Evolutionary conservation across 1,140 invertebrate species (phyloP), one percentile per base, ranked within the genome.

Genomic region (Scaptomyza pallida): DNA sequence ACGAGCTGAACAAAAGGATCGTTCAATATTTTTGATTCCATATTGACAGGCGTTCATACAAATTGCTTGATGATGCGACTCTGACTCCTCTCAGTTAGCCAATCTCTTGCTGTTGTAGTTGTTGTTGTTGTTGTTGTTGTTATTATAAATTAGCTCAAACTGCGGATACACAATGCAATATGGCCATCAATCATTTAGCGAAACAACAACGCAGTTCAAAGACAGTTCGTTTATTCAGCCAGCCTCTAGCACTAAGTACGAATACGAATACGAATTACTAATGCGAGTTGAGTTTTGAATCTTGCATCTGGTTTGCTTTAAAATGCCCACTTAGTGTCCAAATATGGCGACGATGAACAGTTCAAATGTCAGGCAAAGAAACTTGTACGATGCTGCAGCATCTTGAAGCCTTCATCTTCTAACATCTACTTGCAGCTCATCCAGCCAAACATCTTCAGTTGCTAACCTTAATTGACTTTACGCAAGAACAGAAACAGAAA

Each of bases 71-170:
- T 72, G 70, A 67, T 72, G 51, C 52, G 61, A n/a, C 45, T 48
- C 23, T 33, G 26, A 35, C 60, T 44, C 60, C 60, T 44, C 44
- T 59, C 57, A 69, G 30, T 61, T 61, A 44, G 56, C 63, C 54
- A 59, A 67, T 50, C 45, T 51, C 21, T 35, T 13, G 19, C 19
- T 26, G 45, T 2, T n/a, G 40, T 19, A 8, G 50, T n/a, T n/a
- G 40, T 19, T n/a, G 50, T n/a, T 16, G 47, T 33, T 44, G 47
- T 68, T 68, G 56, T 26, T 68, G 26, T 85, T 85, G 73, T 85
- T 85, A 73, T 86, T 85, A 77, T 85, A 85, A 85, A 85, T 85
- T 85, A 86, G 80, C 80, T 85, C 81, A 85, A 86, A 77, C 75
- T 74, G 64, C 74, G 61, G 9, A 62, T 54, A 81, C 61, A 82